Percentiles rank a stretch among this genome's conserved stretches.
Evolutionary conservation across 2,888 invertebrate genomes (phyloP).

Genomic region (Mythimna ferrago): DNA sequence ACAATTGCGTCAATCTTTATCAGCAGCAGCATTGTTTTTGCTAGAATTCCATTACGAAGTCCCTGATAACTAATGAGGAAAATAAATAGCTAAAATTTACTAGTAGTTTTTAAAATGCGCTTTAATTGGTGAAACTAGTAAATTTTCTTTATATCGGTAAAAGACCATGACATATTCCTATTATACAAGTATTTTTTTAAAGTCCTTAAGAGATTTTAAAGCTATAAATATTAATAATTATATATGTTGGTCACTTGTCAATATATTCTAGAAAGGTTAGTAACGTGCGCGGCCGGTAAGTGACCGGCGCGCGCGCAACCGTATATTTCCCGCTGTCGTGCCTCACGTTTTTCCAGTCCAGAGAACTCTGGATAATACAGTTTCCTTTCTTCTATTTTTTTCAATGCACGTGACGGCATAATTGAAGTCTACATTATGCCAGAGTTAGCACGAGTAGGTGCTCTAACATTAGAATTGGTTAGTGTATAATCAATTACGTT

Average conservation of each 20-base stretch:
- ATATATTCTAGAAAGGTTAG: constrained; percentile 55
- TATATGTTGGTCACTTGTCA: constrained; percentile 61
- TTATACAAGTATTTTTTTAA: background rate
- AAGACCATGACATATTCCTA: background rate
- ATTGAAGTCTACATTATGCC: constrained; percentile 65
- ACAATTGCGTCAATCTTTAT: constrained; percentile 47
- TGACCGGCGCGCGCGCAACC: constrained; percentile 72
- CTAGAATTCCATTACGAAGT: constrained; percentile 27
- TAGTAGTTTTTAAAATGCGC: constrained; percentile 12
- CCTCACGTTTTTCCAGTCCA: constrained; percentile 69
- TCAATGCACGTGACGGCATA: constrained; percentile 73
- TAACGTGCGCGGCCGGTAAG: constrained; percentile 69
- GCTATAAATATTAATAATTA: constrained; percentile 61
- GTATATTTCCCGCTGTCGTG: constrained; percentile 39
- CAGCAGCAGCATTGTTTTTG: constrained; percentile 19
- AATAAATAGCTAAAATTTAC: constrained; percentile 22
- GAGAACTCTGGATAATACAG: constrained; percentile 52
- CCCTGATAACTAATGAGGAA: constrained; percentile 39
- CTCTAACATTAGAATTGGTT: constrained; percentile 59
- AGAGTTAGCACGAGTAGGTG: constrained; percentile 52
- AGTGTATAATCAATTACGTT: constrained; percentile 39
- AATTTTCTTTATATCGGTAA: background rate
- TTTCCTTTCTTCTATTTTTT: constrained; percentile 67
- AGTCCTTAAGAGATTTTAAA: constrained; percentile 20
- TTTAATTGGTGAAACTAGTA: constrained; percentile 1